Evolutionary conservation across 2,797 vertebrate genomes (phyloP).

Genomic region (Euphonia xanthogaster): DNA sequence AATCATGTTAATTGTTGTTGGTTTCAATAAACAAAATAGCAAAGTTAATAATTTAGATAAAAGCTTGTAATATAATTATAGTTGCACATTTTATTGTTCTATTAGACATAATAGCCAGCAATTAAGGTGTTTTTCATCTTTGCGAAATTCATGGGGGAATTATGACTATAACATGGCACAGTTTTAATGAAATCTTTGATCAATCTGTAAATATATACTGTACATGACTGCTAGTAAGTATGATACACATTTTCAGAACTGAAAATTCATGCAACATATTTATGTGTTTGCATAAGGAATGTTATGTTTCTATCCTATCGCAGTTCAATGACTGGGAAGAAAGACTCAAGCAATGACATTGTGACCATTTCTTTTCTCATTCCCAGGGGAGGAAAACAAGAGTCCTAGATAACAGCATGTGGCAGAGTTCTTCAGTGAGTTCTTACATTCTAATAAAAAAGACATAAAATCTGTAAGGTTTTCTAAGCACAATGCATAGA

Average conservation of each 20-base stretch:
- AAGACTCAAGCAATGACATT: conserved; percentile 78
- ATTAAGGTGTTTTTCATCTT: conserved; percentile 83
- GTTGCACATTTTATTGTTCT: conserved; percentile 66
- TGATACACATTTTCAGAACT: conserved; percentile 80
- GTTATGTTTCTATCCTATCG: conserved; percentile 76
- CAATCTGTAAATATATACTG: conserved; percentile 86
- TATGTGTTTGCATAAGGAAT: conserved; percentile 83
- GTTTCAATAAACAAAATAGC: conserved; percentile 6
- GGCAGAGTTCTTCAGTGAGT: conserved; percentile 39
- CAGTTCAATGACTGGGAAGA: conserved; percentile 73
- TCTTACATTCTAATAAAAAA: conserved; percentile 63
- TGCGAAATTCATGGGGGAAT: conserved; percentile 75
- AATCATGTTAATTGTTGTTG: neutral
- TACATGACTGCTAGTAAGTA: conserved; percentile 85
- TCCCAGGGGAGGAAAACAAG: conserved; percentile 62
- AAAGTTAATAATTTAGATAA: conserved; percentile 40
- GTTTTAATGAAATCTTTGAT: conserved; percentile 78
- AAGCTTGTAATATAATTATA: conserved; percentile 62
- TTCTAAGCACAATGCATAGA: conserved; percentile 77
- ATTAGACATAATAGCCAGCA: conserved; percentile 79
- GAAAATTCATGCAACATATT: conserved; percentile 79
- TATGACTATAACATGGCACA: conserved; percentile 76
- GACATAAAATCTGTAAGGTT: conserved; percentile 62
- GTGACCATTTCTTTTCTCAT: conserved; percentile 73
- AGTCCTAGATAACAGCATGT: conserved; percentile 52